phyloP scores from a whole-genome alignment of 2,113 vertebrate genomes.

The Podiceps cristatus region DNA sequence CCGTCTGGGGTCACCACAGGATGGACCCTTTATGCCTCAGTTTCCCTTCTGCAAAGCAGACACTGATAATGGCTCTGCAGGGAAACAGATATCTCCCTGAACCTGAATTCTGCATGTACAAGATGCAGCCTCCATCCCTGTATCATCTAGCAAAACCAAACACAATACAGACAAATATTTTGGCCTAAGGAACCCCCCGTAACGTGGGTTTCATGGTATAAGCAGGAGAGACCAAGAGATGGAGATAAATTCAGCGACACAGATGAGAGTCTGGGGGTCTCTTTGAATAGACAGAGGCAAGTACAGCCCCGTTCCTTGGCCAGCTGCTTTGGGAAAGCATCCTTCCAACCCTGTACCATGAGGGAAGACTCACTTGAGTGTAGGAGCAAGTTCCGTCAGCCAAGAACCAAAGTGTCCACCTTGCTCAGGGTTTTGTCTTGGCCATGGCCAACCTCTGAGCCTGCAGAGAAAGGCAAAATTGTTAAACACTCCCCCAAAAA shows the following conservation, averaged over 20 bases:
- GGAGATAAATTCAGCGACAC: background rate
- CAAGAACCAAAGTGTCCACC: background rate
- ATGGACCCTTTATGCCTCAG: background rate
- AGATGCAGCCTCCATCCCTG: background rate
- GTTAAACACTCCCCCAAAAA: background rate
- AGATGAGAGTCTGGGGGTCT: background rate
- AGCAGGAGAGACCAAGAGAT: background rate
- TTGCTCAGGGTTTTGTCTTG: background rate
- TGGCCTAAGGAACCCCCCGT: fast-evolving
- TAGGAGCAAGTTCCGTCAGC: background rate
- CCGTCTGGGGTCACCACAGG: fast-evolving
- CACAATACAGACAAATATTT: background rate
- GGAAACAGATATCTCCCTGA: background rate
- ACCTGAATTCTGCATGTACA: background rate
- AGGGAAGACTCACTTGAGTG: background rate
- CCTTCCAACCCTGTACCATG: background rate
- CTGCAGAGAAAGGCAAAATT: background rate
- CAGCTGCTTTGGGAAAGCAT: background rate
- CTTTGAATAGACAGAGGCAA: background rate
- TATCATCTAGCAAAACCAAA: background rate
- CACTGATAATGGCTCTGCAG: background rate
- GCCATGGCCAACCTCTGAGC: background rate
- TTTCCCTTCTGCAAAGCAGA: background rate
- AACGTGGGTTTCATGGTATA: background rate
- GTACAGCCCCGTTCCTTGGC: background rate